Conservation (phyloP, 1,140 invertebrate species). For the Papilio machaon region DNA sequence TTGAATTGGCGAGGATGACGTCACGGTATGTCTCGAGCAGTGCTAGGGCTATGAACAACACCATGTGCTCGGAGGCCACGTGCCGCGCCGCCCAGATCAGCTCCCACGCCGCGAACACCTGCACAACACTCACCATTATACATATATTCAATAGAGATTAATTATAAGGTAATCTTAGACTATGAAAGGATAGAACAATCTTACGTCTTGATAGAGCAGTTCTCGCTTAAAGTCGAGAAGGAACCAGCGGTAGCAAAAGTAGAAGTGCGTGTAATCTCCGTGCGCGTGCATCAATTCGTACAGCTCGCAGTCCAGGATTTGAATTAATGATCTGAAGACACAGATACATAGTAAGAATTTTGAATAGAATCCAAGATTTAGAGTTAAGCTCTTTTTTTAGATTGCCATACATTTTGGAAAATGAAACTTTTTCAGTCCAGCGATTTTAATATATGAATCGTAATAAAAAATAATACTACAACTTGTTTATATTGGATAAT, state of each 20-base stretch:
- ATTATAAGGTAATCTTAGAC: background rate
- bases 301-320: conserved; percentile 96
- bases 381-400: no score
- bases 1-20: conserved; percentile 96
- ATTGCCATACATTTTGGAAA: no score
- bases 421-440: no score
- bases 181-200: conserved; percentile 27
- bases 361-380: background rate
- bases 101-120: conserved; percentile 96
- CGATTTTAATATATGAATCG: no score
- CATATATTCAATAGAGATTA: no score
- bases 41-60: conserved; percentile 95
- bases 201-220: conserved; percentile 94
- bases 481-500: no score
- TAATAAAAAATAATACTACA: no score
- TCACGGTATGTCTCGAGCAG: conserved; percentile 96
- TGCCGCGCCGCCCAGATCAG: conserved; percentile 96
- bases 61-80: conserved; percentile 94
- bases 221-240: conserved; percentile 90
- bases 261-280: conserved; percentile 98
- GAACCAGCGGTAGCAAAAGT: conserved; percentile 98
- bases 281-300: conserved; percentile 97
- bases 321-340: conserved; percentile 85
- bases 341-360: background rate
- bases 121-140: background rate